Evolutionary conservation across 2,888 invertebrate species (phyloP), one percentile per base, ranked within the genome.

Genomic region (Caenorhabditis panamensis): DNA sequence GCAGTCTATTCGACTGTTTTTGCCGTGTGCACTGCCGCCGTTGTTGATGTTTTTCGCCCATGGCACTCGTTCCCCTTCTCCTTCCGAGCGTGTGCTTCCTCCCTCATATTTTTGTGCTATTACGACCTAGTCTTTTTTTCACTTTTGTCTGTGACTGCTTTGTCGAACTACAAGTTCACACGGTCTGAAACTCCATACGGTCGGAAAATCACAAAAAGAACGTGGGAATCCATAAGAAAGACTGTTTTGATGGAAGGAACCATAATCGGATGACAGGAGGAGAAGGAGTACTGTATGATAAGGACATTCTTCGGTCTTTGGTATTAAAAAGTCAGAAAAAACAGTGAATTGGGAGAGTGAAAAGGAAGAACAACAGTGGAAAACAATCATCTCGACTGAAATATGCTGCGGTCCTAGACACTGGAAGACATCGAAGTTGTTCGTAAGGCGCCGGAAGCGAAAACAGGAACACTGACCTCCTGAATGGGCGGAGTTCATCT

Each of bases 1-100:
- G 51, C 36, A 44, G 64, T 78, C 78, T 71, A 44, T 78, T 61
- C 47, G 71, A 78, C 77, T 78, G 78, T 79, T 79, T 79, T 79
- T 68, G 62, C 66, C 72, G 68, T 75, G 79, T 75, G 73, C 79
- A 75, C 73, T 75, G 73, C 75, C 51, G 67, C 61, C 76, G 69
- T 72, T 81, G 81, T 81, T 81, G 81, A 81, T 81, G 81, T 81
- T 81, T 80, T 81, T 81, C 81, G 76, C 69, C 47, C 71, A 58
- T 77, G 81, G 76, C 81, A 81, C 81, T 67, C 81, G 61, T 24
- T n/a, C 51, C 62, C 51, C 64, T 67, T 66, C 66, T 66, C 44
- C 22, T 69, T 71, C 78, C 53, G 69, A 78, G 66, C 77, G 63
- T 77, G 62, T 77, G 76, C 76, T 77, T 77, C 68, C 68, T 69